Evolutionary conservation across 2,113 vertebrate species (phyloP), one percentile per base, ranked within the genome.

Genomic region (Megaleporinus macrocephalus): DNA sequence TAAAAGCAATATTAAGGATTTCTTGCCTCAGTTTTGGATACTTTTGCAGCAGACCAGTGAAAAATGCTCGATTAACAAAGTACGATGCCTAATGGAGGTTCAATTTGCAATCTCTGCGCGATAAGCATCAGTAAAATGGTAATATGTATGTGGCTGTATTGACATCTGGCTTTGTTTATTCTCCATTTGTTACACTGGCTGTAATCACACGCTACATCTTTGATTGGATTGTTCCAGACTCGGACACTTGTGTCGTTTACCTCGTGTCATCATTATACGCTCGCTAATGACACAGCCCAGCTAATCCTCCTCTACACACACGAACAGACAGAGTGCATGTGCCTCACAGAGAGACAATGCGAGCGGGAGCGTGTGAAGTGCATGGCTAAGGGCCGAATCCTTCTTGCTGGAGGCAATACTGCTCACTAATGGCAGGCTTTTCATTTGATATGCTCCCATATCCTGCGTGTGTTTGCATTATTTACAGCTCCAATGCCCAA

Each of bases 191-290:
- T 65, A 63, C 79, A 24, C 22, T 71, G 65, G 29, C 15, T 18
- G 65, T 68, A 33, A 36, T 68, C 18, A 22, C 18, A 16, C 7
- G 5, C 1, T 7, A 14, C 9, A 7, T 18, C 16, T 71, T 29
- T 33, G 70, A 80, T 65, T 73, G 79, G 70, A 73, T 80, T 36
- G 72, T 81, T 81, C 71, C 71, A 22, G 44, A 30, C 36, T 55
- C 7, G 3, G 44, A 74, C 61, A 49, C 79, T 61, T 26, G 79
- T 36, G 79, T 65, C 71, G 44, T 81, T 73, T 55, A 74, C 71
- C 63, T 74, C 79, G 36, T 16, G 49, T 62, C 47, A 66, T n/a
- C 57, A 33, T 66, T 74, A 57, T 73, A 41, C 44, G 14, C 61
- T 49, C 63, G 13, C 29, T 81, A 74, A 81, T 81, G 47, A 41